phyloP scores from a whole-genome alignment of 2,888 invertebrate genomes.

The Andrena chrysosceles region DNA sequence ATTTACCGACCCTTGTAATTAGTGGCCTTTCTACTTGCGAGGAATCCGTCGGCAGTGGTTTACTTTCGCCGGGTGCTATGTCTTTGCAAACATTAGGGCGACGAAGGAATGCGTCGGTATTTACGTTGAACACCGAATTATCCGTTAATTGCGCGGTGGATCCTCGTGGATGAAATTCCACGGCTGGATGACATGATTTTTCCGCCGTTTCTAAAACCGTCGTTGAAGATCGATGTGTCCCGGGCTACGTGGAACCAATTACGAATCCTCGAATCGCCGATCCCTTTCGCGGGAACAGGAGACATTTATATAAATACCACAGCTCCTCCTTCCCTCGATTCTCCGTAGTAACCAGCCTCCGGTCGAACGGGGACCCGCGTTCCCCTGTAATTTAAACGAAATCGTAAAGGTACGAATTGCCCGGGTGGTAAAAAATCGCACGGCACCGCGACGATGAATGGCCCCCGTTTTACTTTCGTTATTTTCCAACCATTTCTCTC shows the following conservation, averaged over 20 bases:
- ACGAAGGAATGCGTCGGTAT: slow-evolving; percentile 47
- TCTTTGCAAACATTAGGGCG: slow-evolving; percentile 69
- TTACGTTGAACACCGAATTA: slow-evolving; percentile 54
- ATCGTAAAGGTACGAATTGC: slow-evolving; percentile 63
- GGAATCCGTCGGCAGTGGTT: slow-evolving; percentile 58
- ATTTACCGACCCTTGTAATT: slow-evolving; percentile 71
- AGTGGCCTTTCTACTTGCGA: slow-evolving; percentile 53
- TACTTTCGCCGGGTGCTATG: slow-evolving; percentile 64
- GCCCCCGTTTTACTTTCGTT: slow-evolving; percentile 70
- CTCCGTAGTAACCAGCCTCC: slow-evolving; percentile 41
- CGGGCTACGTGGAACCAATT: too few relatives aligned
- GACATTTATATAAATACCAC: slow-evolving; percentile 47
- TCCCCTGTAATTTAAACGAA: slow-evolving; percentile 59
- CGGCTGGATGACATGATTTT: slow-evolving; percentile 31
- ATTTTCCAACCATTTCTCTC: slow-evolving; percentile 72
- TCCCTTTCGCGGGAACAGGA: background rate
- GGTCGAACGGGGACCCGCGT: slow-evolving; percentile 23
- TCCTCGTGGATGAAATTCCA: slow-evolving; percentile 24
- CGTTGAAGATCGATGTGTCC: background rate
- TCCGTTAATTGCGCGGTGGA: slow-evolving; percentile 44
- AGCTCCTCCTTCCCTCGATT: slow-evolving; percentile 30
- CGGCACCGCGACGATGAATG: slow-evolving; percentile 61
- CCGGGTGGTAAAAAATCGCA: slow-evolving; percentile 61
- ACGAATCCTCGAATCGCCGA: too few relatives aligned
- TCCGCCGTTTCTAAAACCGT: background rate